Evolutionary conservation across 2,888 invertebrate species (phyloP).

Genomic region (Papilio elwesi): DNA sequence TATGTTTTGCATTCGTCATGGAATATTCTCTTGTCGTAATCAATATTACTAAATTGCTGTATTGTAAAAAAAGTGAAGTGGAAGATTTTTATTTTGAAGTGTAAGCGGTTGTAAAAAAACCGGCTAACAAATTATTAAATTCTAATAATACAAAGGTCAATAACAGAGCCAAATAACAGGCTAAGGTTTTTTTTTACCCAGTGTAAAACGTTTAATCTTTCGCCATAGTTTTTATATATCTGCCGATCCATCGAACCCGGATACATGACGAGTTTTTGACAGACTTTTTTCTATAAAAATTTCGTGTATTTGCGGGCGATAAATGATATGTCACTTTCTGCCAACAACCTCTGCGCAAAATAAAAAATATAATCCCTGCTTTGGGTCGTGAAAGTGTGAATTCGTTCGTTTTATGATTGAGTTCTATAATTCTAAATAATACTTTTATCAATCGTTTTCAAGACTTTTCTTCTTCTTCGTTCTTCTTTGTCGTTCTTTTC

Average conservation of each 20-base stretch:
- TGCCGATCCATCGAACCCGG: conserved; percentile 18
- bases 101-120: not conserved
- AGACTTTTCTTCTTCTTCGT: too few relatives aligned
- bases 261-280: conserved; percentile 12
- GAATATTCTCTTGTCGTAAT: not conserved
- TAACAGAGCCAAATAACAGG: conserved; percentile 16
- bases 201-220: conserved; percentile 24
- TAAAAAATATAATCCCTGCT: too few relatives aligned
- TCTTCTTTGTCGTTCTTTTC: not conserved
- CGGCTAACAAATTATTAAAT: conserved; percentile 13
- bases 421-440: too few relatives aligned
- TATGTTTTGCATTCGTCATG: not conserved
- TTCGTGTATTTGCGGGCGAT: not conserved
- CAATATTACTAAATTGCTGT: not conserved
- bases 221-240: conserved; percentile 25
- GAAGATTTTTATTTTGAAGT: not conserved
- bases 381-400: too few relatives aligned
- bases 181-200: conserved; percentile 14
- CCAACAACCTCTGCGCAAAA: not conserved
- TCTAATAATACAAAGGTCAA: not conserved
- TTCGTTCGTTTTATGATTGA: too few relatives aligned
- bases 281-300: not conserved
- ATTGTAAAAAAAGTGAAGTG: not conserved
- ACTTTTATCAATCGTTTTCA: too few relatives aligned
- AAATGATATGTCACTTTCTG: not conserved